phyloP scores from a whole-genome alignment of 2,888 invertebrate species.

The Drosophila mayaguana region DNA sequence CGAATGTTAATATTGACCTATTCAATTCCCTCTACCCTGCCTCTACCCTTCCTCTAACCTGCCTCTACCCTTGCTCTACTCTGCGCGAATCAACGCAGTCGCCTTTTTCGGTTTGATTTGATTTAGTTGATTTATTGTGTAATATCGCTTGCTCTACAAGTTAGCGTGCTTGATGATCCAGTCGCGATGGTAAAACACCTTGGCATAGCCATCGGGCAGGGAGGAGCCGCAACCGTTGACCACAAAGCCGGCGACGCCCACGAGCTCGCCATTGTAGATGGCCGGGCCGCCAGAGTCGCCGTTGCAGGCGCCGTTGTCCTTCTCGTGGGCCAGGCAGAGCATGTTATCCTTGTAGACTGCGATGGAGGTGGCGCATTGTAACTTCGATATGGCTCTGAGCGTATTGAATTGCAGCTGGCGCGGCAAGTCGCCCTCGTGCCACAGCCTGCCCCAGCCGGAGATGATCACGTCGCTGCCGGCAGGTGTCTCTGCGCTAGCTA shows the following conservation, averaged over 20 bases:
- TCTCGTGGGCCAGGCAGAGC: constrained; percentile 68
- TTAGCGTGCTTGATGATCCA: constrained; percentile 65
- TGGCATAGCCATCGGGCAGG: constrained; percentile 74
- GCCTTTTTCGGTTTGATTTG: neutral
- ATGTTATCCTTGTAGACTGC: constrained; percentile 46
- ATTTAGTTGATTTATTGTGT: neutral
- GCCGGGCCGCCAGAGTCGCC: constrained; percentile 83
- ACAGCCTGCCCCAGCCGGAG: constrained; percentile 75
- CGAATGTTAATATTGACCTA: too few species aligned
- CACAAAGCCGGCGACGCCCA: constrained; percentile 80
- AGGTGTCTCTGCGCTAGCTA: constrained; percentile 61
- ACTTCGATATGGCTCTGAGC: constrained; percentile 56
- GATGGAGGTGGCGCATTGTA: constrained; percentile 48
- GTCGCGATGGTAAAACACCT: constrained; percentile 63
- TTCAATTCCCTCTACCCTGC: too few species aligned
- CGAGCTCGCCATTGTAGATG: constrained; percentile 67
- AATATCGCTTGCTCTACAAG: constrained; percentile 27
- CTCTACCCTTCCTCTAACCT: too few species aligned
- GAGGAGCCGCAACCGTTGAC: constrained; percentile 68
- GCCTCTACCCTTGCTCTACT: too few species aligned
- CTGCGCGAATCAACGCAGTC: too few species aligned
- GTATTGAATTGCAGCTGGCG: constrained; percentile 69
- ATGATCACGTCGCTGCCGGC: constrained; percentile 57
- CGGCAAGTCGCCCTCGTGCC: constrained; percentile 63
- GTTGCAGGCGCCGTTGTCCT: constrained; percentile 75